Conservation (phyloP, 1,140 invertebrate species). For the Plectrocnemia conspersa region DNA sequence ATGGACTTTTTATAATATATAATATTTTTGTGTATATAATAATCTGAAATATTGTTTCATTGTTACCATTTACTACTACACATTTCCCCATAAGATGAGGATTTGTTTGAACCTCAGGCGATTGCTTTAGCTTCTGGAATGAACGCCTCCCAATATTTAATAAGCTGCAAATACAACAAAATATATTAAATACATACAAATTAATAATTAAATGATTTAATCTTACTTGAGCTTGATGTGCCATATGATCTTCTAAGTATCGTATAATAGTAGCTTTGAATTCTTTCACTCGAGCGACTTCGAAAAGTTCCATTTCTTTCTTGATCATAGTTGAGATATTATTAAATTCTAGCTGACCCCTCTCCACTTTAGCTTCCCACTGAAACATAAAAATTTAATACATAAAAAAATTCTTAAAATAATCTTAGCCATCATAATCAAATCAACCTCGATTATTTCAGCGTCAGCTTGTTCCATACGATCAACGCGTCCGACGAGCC, state of each 20-base stretch:
- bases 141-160: constrained; percentile 93
- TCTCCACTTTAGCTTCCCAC: constrained; percentile 94
- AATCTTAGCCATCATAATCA: neutral
- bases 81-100: constrained; percentile 20
- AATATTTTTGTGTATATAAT: no score
- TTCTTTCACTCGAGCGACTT: constrained; percentile 81
- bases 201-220: neutral
- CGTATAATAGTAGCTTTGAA: constrained; percentile 86
- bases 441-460: constrained; percentile 84
- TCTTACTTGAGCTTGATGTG: constrained; percentile 88
- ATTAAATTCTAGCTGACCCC: constrained; percentile 94
- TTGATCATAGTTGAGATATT: constrained; percentile 95
- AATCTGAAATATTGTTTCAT: neutral
- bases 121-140: constrained; percentile 87
- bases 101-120: constrained; percentile 52
- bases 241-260: constrained; percentile 91
- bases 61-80: constrained; percentile 30
- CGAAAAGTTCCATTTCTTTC: constrained; percentile 91
- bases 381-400: constrained; percentile 44
- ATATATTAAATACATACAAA: constrained; percentile 2
- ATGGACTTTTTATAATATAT: no score
- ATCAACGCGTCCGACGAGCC: constrained; percentile 81
- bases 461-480: constrained; percentile 82
- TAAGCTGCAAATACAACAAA: constrained; percentile 61
- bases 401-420: neutral